A percentile compares a stretch with the other conserved stretches of the same genome.
phyloP scores from a whole-genome alignment of 2,888 invertebrate genomes.

The Pollenia amentaria region DNA sequence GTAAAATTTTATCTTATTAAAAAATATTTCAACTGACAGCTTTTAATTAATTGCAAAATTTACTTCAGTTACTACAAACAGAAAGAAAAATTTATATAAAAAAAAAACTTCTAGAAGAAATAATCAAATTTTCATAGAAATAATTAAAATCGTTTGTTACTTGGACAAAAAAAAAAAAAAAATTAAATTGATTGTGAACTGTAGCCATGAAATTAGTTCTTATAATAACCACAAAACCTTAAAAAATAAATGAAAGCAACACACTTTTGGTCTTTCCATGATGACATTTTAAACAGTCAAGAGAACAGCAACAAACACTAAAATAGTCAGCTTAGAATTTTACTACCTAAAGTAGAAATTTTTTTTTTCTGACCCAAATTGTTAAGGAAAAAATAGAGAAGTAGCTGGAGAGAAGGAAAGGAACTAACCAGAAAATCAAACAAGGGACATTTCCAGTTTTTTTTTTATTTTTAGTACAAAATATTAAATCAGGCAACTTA shows the following conservation, averaged over 20 bases:
- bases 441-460: neutral
- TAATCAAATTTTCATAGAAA: neutral
- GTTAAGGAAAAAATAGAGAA: neutral
- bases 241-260: neutral
- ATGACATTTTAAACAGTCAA: too few species aligned
- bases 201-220: neutral
- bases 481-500: constrained; percentile 29
- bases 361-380: neutral
- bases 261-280: neutral
- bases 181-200: neutral
- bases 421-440: neutral
- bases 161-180: neutral
- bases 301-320: too few species aligned
- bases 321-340: too few species aligned
- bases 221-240: neutral
- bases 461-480: neutral
- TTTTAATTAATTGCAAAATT: constrained; percentile 11
- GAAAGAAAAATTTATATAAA: neutral
- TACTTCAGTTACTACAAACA: neutral
- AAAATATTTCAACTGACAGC: neutral
- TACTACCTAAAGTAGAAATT: too few species aligned
- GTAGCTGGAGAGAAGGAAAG: neutral
- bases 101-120: neutral
- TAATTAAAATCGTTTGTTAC: neutral
- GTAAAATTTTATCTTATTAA: neutral